phyloP scores from a whole-genome alignment of 1,140 invertebrate genomes.

The Neodiprion pinetum region DNA sequence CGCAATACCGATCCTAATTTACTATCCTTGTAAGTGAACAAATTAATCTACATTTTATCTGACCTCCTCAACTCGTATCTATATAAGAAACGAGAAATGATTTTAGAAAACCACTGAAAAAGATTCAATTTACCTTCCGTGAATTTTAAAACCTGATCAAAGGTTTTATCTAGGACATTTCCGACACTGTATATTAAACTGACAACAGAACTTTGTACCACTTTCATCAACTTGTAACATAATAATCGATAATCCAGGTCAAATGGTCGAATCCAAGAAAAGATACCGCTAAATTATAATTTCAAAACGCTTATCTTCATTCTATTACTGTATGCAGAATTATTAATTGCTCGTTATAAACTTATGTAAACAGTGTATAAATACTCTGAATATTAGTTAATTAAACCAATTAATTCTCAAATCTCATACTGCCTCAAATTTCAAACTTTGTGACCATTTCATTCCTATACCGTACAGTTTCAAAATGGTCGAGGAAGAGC shows the following conservation, averaged over 20 bases:
- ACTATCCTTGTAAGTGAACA: conserved; percentile 43
- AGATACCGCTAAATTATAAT: conserved; percentile 5
- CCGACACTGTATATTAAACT: conserved; percentile 8
- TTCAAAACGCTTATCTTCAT: background rate
- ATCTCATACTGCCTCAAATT: conserved; percentile 23
- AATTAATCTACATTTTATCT: no score
- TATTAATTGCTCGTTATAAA: background rate
- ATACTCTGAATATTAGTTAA: background rate
- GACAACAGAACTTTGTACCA: background rate
- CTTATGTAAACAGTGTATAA: conserved; percentile 6
- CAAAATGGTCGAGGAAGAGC: conserved; percentile 46
- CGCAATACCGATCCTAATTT: conserved; percentile 35
- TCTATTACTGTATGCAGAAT: no score
- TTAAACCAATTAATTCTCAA: background rate
- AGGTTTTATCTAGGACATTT: background rate
- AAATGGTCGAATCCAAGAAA: background rate
- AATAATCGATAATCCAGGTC: no score
- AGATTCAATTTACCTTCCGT: background rate
- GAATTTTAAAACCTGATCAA: background rate
- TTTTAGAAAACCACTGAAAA: no score
- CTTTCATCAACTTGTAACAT: no score
- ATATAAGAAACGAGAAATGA: background rate
- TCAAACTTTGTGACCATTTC: background rate
- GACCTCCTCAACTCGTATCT: no score
- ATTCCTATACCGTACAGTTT: conserved; percentile 25